These are phyloP conservation scores for Falco rusticolus DNA, from an alignment of 2,797 vertebrate genomes.

Conservation along the genomic window DNA sequence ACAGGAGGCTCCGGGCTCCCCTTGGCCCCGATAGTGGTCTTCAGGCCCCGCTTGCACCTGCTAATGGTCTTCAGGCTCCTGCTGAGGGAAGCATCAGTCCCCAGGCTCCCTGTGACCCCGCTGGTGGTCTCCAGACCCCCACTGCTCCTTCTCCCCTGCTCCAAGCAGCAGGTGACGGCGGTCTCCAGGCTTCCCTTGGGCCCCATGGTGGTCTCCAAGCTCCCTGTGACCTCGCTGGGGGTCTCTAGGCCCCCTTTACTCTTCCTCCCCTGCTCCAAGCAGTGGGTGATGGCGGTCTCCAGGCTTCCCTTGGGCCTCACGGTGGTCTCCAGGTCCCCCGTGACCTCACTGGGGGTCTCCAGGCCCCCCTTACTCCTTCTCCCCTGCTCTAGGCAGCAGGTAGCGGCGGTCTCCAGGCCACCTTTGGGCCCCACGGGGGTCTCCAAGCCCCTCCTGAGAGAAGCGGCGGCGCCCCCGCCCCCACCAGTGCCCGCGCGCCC, in stretches of 20 bases:
- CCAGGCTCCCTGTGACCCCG: background rate
- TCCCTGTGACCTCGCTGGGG: no score
- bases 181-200: background rate
- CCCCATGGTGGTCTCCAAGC: background rate
- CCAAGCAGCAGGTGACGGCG: background rate
- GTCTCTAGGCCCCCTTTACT: background rate
- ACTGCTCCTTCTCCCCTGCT: background rate
- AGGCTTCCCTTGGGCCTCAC: background rate
- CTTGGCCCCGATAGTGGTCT: background rate
- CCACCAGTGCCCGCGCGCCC: no score
- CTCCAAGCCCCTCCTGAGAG: no score
- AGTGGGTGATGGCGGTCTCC: fast-evolving
- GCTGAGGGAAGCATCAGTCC: fast-evolving
- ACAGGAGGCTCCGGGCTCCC: fast-evolving
- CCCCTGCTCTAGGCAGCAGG: no score
- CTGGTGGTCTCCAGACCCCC: background rate
- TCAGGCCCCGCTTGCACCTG: background rate
- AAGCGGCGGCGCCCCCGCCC: no score
- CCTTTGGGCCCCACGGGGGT: no score
- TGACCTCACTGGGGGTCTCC: background rate
- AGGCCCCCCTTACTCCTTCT: background rate
- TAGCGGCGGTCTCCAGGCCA: no score
- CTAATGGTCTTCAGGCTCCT: background rate
- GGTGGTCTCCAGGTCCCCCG: background rate
- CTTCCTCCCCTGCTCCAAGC: background rate